Conservation (phyloP, 2,888 invertebrate species). For the Bugulina stolonifera region DNA sequence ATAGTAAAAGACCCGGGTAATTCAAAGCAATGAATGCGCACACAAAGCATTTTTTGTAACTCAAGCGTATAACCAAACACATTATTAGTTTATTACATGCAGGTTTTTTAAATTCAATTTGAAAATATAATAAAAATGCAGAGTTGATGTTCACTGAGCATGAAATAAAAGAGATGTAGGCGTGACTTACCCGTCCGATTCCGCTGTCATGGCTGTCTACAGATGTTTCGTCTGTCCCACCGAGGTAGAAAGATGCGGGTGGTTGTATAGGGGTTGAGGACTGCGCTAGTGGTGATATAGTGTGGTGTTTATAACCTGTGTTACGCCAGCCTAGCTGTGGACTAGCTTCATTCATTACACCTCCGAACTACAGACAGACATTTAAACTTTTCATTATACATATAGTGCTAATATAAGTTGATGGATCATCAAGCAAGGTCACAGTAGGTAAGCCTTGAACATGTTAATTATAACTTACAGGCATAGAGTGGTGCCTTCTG, state of each 20-base stretch:
- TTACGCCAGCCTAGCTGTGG: background rate
- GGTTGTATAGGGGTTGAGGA: background rate
- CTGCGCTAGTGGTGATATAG: background rate
- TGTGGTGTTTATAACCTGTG: too few relatives aligned
- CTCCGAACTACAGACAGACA: slow-evolving; percentile 1
- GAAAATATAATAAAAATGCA: background rate
- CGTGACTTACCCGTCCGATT: slow-evolving; percentile 1
- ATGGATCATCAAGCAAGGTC: too few relatives aligned
- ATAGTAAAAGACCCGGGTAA: background rate
- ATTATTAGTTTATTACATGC: background rate
- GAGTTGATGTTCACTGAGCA: background rate
- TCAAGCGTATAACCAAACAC: background rate
- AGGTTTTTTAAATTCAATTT: background rate
- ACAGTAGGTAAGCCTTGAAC: too few relatives aligned
- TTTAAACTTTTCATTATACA: background rate
- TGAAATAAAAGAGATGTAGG: background rate
- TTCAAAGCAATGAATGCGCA: background rate
- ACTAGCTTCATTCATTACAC: background rate
- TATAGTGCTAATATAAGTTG: too few relatives aligned
- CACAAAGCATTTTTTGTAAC: background rate
- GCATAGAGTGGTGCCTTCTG: slow-evolving; percentile 39
- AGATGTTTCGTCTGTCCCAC: slow-evolving; percentile 8
- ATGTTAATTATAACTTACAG: slow-evolving; percentile 35
- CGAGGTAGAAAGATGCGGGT: background rate
- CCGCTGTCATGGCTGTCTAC: slow-evolving; percentile 21